Conservation (phyloP, 1,140 invertebrate genomes). For the Asbolus verrucosus region DNA sequence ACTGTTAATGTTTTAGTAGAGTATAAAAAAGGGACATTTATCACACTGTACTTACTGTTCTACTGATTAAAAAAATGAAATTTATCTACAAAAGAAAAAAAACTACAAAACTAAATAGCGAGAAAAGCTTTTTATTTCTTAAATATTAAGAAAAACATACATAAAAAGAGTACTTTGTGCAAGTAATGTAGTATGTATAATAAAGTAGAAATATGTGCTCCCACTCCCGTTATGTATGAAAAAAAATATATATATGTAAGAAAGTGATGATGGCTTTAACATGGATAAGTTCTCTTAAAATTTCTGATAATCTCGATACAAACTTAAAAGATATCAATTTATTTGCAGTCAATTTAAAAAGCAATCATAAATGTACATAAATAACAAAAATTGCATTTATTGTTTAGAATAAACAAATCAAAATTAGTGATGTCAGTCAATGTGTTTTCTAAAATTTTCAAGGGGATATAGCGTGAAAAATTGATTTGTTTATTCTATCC, state of each 20-base stretch:
- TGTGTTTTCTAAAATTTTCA: slow-evolving; percentile 20
- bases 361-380: slow-evolving; percentile 53
- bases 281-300: too few species aligned
- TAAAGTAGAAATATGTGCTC: slow-evolving; percentile 56
- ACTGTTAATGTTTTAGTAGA: slow-evolving; percentile 32
- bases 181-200: slow-evolving; percentile 52
- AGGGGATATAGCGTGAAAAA: slow-evolving; percentile 23
- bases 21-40: slow-evolving; percentile 39
- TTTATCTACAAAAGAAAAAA: slow-evolving; percentile 39
- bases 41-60: slow-evolving; percentile 24
- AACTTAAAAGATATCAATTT: slow-evolving; percentile 42
- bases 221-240: slow-evolving; percentile 54
- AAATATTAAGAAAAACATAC: slow-evolving; percentile 60
- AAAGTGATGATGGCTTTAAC: slow-evolving; percentile 50
- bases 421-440: slow-evolving; percentile 50
- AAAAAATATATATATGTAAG: slow-evolving; percentile 51
- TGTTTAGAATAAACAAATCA: slow-evolving; percentile 52
- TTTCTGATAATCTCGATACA: slow-evolving; percentile 49
- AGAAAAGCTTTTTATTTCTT: slow-evolving; percentile 62
- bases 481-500: slow-evolving; percentile 53
- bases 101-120: slow-evolving; percentile 49
- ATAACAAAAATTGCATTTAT: slow-evolving; percentile 42
- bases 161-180: slow-evolving; percentile 60
- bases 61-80: slow-evolving; percentile 22
- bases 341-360: slow-evolving; percentile 50